phyloP scores from a whole-genome alignment of 2,113 vertebrate genomes.

The Micronycteris hirsuta region DNA sequence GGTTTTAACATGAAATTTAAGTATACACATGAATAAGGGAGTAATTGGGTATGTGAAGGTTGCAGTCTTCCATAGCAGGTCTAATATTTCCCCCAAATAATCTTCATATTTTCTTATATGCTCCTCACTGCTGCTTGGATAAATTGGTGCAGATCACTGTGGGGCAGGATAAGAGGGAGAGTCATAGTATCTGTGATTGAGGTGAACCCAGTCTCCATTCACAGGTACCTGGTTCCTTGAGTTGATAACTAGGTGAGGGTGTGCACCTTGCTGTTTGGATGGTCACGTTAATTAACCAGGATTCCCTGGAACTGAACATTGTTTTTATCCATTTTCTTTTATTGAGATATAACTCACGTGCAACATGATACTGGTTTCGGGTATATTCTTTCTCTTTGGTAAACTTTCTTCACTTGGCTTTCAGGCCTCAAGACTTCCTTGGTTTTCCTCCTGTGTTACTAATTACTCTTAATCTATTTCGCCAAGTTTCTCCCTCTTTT shows the following conservation, averaged over 20 bases:
- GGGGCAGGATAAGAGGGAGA: background rate
- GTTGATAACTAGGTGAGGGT: background rate
- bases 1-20: background rate
- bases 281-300: background rate
- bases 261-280: background rate
- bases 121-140: background rate
- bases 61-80: background rate
- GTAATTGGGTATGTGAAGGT: background rate
- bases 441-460: background rate
- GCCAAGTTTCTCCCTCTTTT: background rate
- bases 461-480: background rate
- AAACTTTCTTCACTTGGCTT: constrained; percentile 29
- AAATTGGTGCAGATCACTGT: background rate
- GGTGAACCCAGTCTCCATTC: background rate
- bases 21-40: background rate
- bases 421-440: background rate
- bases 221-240: background rate
- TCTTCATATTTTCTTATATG: background rate
- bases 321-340: background rate
- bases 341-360: background rate
- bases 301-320: background rate
- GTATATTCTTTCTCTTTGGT: background rate
- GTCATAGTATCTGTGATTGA: background rate
- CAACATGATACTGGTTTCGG: background rate
- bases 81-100: background rate